Evolutionary conservation across 92 coral and sea anemone species (phyloP).

Genomic region (Blastomussa wellsi): DNA sequence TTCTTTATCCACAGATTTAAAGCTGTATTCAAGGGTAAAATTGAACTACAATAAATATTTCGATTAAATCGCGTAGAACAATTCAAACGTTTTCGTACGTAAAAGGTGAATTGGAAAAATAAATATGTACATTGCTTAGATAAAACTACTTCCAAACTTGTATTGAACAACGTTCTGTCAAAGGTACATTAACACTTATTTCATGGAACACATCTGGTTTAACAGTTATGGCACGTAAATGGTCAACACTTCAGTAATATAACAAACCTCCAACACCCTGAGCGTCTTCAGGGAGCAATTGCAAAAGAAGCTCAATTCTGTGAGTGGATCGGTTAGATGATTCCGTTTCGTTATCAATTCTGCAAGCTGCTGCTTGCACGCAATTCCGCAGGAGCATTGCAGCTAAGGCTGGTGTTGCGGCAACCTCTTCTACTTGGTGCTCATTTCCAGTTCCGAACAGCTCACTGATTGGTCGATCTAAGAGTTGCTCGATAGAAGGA

Average conservation of each 20-base stretch:
- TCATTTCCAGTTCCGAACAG: constrained; percentile 50
- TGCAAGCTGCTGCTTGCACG: constrained; percentile 78
- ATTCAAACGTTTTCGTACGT: too few relatives aligned
- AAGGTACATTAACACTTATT: not conserved
- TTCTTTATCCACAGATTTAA: too few relatives aligned
- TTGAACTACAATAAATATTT: too few relatives aligned
- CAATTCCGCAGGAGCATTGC: constrained; percentile 49
- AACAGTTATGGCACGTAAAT: not conserved
- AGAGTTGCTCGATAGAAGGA: constrained; percentile 63
- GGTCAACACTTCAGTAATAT: not conserved
- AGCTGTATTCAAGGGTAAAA: too few relatives aligned
- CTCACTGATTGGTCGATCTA: constrained; percentile 66
- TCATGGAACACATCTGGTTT: too few relatives aligned
- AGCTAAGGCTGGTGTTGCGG: constrained; percentile 18
- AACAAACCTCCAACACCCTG: constrained; percentile 9
- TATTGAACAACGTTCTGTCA: too few relatives aligned
- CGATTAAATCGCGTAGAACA: too few relatives aligned
- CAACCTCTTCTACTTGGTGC: constrained; percentile 4
- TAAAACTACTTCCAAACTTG: too few relatives aligned
- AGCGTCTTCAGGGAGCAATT: constrained; percentile 61
- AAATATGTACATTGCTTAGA: too few relatives aligned
- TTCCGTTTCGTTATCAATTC: constrained; percentile 66
- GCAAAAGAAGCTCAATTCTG: constrained; percentile 71
- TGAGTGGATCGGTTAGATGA: constrained; percentile 64
- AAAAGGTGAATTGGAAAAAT: too few relatives aligned